Evolutionary conservation across 2,113 vertebrate species (phyloP).

Genomic region (Cynocephalus volans): DNA sequence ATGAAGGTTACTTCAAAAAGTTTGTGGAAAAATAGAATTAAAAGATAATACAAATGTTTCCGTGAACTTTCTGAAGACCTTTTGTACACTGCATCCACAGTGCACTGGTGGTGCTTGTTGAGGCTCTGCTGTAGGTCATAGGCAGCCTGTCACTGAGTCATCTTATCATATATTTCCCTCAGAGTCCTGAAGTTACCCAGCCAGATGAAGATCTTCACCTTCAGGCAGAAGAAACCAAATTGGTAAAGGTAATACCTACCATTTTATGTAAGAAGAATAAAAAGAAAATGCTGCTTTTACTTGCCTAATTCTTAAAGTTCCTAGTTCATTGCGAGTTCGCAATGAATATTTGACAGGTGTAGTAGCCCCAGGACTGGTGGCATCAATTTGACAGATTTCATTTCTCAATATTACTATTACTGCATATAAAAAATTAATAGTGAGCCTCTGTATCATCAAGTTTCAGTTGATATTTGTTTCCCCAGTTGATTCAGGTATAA

Average conservation of each 20-base stretch:
- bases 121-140: background rate
- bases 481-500: background rate
- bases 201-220: conserved; percentile 27
- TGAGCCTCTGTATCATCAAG: background rate
- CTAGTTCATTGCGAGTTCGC: background rate
- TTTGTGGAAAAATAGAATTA: too few species aligned
- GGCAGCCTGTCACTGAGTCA: background rate
- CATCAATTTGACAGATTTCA: background rate
- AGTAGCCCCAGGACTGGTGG: background rate
- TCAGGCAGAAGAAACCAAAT: conserved; percentile 44
- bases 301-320: background rate
- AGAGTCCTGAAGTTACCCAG: conserved; percentile 60
- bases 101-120: background rate
- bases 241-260: conserved; percentile 61
- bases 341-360: background rate
- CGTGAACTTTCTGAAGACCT: too few species aligned
- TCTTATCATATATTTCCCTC: conserved; percentile 31
- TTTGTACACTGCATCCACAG: background rate
- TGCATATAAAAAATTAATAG: background rate
- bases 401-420: background rate
- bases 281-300: background rate
- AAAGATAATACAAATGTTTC: too few species aligned
- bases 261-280: background rate
- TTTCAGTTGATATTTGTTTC: background rate
- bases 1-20: too few species aligned